Conservation (phyloP, 2,888 invertebrate species). For the Eurytoma adleriae region DNA sequence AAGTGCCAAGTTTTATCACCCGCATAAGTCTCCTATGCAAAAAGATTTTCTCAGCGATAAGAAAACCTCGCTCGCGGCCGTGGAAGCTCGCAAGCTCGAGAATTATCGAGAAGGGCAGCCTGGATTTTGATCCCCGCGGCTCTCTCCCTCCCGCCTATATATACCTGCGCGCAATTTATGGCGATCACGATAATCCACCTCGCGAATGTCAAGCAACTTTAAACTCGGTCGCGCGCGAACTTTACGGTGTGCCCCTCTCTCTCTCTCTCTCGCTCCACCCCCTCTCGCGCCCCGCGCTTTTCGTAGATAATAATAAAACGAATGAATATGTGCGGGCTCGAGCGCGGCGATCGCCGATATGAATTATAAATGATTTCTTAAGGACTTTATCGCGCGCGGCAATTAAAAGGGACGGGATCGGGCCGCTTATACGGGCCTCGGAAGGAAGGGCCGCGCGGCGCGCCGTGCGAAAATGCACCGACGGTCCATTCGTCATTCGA, state of each 20-base stretch:
- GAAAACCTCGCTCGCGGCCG: background rate
- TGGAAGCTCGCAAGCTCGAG: slow-evolving; percentile 6
- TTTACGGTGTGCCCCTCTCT: slow-evolving; percentile 37
- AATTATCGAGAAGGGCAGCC: slow-evolving; percentile 47
- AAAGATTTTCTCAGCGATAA: slow-evolving; percentile 14
- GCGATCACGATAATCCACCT: slow-evolving; percentile 54
- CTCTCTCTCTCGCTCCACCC: background rate
- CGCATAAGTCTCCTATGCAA: background rate
- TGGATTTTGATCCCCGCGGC: slow-evolving; percentile 47
- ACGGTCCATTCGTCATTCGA: slow-evolving; percentile 50
- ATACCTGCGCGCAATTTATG: slow-evolving; percentile 47
- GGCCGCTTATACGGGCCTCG: slow-evolving; percentile 28
- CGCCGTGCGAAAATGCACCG: slow-evolving; percentile 51
- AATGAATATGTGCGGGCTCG: slow-evolving; percentile 47
- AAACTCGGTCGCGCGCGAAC: slow-evolving; percentile 46
- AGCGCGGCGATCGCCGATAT: slow-evolving; percentile 46
- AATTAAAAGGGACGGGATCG: slow-evolving; percentile 52
- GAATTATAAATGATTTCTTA: slow-evolving; percentile 57
- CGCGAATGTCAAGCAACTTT: slow-evolving; percentile 52
- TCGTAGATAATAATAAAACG: slow-evolving; percentile 53
- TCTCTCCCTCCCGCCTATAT: background rate
- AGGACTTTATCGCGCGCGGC: slow-evolving; percentile 52
- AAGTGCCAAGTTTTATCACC: background rate
- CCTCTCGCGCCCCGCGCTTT: slow-evolving; percentile 32
- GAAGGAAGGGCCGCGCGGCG: slow-evolving; percentile 25